A percentile compares a stretch with the other conserved stretches of the same genome.
phyloP scores from a whole-genome alignment of 2,797 vertebrate species.

The Diplodus puntazzo region DNA sequence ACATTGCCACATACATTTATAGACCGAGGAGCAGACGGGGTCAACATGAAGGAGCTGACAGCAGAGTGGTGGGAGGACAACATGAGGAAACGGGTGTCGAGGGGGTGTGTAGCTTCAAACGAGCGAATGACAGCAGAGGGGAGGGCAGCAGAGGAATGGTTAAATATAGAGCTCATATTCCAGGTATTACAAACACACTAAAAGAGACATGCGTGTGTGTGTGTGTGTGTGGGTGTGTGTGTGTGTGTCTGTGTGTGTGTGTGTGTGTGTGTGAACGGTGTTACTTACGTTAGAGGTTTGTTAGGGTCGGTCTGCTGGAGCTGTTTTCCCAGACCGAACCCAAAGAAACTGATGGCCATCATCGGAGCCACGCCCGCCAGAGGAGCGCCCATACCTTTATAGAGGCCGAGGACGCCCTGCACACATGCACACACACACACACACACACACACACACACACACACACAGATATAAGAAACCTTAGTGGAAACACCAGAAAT shows the following conservation, averaged over 20 bases:
- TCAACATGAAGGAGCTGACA: constrained; percentile 1
- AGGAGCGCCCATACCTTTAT: constrained; percentile 88
- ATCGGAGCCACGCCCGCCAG: constrained; percentile 84
- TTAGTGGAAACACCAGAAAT: too few relatives aligned
- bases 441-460: constrained; percentile 20
- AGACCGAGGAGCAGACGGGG: background rate
- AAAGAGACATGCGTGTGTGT: constrained; percentile 5
- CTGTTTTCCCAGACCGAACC: constrained; percentile 86
- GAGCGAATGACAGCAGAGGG: constrained; percentile 46
- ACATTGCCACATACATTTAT: background rate
- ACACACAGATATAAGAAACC: too few relatives aligned
- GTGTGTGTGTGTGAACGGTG: constrained; percentile 10
- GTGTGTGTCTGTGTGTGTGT: constrained; percentile 14
- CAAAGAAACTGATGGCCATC: constrained; percentile 88
- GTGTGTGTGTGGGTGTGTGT: too few relatives aligned
- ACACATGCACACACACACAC: constrained; percentile 52
- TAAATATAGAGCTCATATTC: constrained; percentile 55
- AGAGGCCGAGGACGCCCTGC: constrained; percentile 85
- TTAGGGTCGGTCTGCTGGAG: constrained; percentile 81
- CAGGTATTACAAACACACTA: constrained; percentile 40
- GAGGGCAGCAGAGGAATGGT: constrained; percentile 2
- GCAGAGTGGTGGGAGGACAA: background rate
- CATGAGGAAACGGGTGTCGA: constrained; percentile 18
- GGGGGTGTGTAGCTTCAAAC: constrained; percentile 27
- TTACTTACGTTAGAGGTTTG: constrained; percentile 79